Conservation (phyloP, 2,888 invertebrate species). For the Pocota personata region DNA sequence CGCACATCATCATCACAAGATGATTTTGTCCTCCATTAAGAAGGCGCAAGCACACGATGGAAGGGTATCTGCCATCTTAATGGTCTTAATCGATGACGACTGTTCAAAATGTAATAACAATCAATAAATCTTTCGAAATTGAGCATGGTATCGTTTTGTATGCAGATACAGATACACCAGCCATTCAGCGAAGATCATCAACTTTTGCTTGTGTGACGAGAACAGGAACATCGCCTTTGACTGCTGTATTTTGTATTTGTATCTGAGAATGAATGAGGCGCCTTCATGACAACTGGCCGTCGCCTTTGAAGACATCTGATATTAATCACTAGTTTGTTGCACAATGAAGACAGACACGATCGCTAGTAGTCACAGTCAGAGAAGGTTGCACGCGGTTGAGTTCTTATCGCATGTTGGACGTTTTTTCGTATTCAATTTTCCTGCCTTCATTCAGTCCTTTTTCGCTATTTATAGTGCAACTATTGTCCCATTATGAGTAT, state of each 20-base stretch:
- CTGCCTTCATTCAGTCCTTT: slow-evolving; percentile 9
- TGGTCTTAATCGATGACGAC: slow-evolving; percentile 71
- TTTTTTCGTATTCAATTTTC: background rate
- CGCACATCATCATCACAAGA: slow-evolving; percentile 32
- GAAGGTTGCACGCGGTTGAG: slow-evolving; percentile 17
- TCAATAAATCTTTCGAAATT: slow-evolving; percentile 68
- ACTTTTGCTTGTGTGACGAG: slow-evolving; percentile 12
- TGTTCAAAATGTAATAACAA: slow-evolving; percentile 67
- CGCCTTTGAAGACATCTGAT: slow-evolving; percentile 62
- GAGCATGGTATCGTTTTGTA: slow-evolving; percentile 60
- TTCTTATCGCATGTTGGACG: slow-evolving; percentile 55
- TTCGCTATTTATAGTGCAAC: slow-evolving; percentile 21
- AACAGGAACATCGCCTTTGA: slow-evolving; percentile 24
- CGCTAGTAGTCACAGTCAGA: background rate
- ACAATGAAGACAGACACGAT: slow-evolving; percentile 51
- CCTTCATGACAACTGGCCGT: slow-evolving; percentile 70
- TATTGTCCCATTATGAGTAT: slow-evolving; percentile 6
- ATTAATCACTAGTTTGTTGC: slow-evolving; percentile 62
- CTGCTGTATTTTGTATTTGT: slow-evolving; percentile 17
- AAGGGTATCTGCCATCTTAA: slow-evolving; percentile 51
- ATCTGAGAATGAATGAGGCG: slow-evolving; percentile 61
- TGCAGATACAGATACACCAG: slow-evolving; percentile 38
- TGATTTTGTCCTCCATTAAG: slow-evolving; percentile 22
- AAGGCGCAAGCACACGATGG: background rate
- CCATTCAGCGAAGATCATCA: slow-evolving; percentile 60